A percentile compares a stretch with the other conserved stretches of the same genome.
Evolutionary conservation across 2,797 vertebrate species (phyloP).

Genomic region (Australoheros facetus): DNA sequence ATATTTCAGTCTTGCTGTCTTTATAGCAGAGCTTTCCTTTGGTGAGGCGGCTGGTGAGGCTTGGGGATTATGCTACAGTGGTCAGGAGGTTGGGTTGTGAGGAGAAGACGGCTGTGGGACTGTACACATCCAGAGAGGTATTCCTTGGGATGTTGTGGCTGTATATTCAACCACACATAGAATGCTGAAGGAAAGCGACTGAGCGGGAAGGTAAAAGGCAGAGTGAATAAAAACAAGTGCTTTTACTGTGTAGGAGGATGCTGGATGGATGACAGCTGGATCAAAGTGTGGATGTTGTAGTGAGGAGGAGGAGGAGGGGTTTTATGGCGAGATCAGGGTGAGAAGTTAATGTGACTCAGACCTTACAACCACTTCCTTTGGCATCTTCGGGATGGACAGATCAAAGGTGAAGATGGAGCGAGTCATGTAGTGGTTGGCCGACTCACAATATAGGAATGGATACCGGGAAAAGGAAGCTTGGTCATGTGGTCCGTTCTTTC

Average conservation of each 20-base stretch:
- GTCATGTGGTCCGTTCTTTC: background rate
- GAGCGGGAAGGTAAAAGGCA: background rate
- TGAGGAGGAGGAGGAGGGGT: background rate
- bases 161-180: background rate
- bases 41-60: constrained; percentile 12
- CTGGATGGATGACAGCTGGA: constrained; percentile 13
- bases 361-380: constrained; percentile 39
- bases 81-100: constrained; percentile 36
- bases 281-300: constrained; percentile 23
- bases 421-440: constrained; percentile 69
- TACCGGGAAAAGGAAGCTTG: constrained; percentile 41
- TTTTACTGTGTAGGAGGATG: background rate
- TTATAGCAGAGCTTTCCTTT: background rate
- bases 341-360: constrained; percentile 55
- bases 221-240: constrained; percentile 29
- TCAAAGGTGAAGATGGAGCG: constrained; percentile 35
- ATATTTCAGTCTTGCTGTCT: constrained; percentile 13
- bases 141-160: constrained; percentile 28
- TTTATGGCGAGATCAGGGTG: constrained; percentile 12
- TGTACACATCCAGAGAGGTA: constrained; percentile 7
- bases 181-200: background rate
- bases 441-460: constrained; percentile 57
- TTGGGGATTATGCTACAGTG: background rate
- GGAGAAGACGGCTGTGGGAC: constrained; percentile 1
- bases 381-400: constrained; percentile 36